Evolutionary conservation across 2,797 vertebrate species (phyloP).

Genomic region (Cichlasoma orientale): DNA sequence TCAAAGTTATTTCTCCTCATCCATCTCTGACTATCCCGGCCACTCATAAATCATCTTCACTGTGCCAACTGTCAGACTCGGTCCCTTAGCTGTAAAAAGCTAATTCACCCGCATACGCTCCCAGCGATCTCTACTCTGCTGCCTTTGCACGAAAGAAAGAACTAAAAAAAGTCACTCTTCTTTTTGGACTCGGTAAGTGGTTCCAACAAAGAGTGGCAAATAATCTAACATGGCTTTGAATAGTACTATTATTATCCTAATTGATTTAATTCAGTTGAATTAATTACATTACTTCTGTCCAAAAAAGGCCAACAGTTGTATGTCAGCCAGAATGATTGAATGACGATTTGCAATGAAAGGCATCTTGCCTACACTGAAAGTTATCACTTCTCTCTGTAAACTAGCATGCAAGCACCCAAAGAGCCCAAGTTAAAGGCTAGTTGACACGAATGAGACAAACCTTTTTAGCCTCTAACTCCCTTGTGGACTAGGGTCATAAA

Average conservation of each 20-base stretch:
- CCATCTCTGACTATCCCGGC: slow-evolving; percentile 80
- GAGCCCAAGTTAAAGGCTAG: slow-evolving; percentile 33
- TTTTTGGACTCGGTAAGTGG: neutral
- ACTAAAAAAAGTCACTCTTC: neutral
- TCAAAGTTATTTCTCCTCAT: slow-evolving; percentile 81
- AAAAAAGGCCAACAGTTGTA: neutral
- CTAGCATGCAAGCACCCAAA: slow-evolving; percentile 10
- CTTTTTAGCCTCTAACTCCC: slow-evolving; percentile 72
- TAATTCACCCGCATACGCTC: slow-evolving; percentile 67
- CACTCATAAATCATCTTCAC: slow-evolving; percentile 81
- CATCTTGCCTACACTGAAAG: neutral
- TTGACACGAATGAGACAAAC: slow-evolving; percentile 73
- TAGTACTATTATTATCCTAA: slow-evolving; percentile 8
- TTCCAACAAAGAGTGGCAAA: slow-evolving; percentile 24
- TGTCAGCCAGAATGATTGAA: slow-evolving; percentile 17
- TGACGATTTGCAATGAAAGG: slow-evolving; percentile 18
- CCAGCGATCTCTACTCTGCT: slow-evolving; percentile 57
- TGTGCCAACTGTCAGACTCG: slow-evolving; percentile 75
- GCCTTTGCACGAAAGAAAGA: slow-evolving; percentile 39
- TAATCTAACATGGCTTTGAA: slow-evolving; percentile 14
- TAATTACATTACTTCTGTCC: neutral
- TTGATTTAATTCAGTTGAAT: neutral
- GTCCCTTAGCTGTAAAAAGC: slow-evolving; percentile 74
- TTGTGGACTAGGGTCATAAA: slow-evolving; percentile 66
- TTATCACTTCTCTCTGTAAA: slow-evolving; percentile 29